Percentiles rank a stretch among this genome's conserved stretches.
Conservation (phyloP, 2,113 vertebrate species). For the Python bivittatus region DNA sequence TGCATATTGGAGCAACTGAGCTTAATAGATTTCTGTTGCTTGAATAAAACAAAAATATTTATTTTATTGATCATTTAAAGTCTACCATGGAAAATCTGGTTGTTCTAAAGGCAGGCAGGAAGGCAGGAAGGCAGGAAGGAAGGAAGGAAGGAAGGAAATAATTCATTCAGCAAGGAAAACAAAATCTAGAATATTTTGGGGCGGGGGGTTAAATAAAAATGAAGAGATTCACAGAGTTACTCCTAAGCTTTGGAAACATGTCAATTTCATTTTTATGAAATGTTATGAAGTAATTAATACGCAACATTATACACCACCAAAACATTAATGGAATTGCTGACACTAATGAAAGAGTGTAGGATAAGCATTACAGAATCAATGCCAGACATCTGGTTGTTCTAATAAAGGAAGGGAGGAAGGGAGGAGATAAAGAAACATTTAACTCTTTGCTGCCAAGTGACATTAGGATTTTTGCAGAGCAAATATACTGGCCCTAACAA, state of each 20-base stretch:
- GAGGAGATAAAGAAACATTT: neutral
- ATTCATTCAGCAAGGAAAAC: conserved; percentile 3
- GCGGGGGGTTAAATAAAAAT: conserved; percentile 15
- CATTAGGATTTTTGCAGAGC: neutral
- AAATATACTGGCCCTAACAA: neutral
- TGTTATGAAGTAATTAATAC: conserved; percentile 1
- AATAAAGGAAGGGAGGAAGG: neutral
- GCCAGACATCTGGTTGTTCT: conserved; percentile 27
- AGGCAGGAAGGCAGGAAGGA: neutral
- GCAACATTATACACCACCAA: neutral
- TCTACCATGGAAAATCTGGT: neutral
- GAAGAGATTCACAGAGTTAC: neutral
- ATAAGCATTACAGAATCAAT: conserved; percentile 7
- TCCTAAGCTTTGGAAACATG: no score
- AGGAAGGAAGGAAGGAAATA: neutral
- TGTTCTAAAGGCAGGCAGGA: neutral
- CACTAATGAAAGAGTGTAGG: conserved; percentile 10
- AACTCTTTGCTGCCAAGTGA: neutral
- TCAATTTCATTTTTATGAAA: neutral
- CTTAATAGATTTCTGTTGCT: neutral
- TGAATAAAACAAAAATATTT: neutral
- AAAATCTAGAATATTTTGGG: neutral
- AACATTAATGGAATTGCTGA: neutral
- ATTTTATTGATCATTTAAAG: neutral
- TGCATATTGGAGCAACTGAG: neutral